These are phyloP conservation scores for Corticium candelabrum DNA, from an alignment of 37 sponge, comb jelly and placozoan species.

Conservation along the genomic window DNA sequence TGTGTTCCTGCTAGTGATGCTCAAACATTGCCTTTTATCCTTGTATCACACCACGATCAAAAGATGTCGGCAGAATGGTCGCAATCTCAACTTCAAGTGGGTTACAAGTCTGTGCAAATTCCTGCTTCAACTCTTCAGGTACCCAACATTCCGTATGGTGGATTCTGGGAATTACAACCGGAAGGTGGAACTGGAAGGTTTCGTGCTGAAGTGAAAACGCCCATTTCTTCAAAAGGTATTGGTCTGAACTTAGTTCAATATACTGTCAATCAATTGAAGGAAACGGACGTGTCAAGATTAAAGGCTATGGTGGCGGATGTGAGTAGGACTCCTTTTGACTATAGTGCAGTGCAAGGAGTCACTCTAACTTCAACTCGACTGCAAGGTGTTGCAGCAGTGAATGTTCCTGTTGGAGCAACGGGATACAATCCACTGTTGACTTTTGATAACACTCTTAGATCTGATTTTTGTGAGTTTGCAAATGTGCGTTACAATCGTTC, in stretches of 20 bases:
- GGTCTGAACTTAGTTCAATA: background rate
- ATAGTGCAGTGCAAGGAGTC: background rate
- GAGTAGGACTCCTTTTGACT: background rate
- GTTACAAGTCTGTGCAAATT: background rate
- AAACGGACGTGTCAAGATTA: background rate
- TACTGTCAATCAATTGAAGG: background rate
- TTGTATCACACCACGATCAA: background rate
- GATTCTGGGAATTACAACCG: background rate
- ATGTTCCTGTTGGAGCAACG: background rate
- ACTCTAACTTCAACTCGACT: background rate
- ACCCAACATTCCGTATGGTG: background rate
- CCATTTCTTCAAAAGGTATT: background rate
- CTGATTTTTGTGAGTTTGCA: slow-evolving; percentile 1
- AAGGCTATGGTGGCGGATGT: background rate
- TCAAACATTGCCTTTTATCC: background rate
- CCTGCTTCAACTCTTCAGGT: background rate
- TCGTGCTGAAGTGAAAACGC: background rate
- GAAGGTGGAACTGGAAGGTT: background rate
- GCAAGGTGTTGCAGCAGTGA: background rate
- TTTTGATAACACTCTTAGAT: background rate
- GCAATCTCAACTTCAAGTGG: background rate
- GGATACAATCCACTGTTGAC: background rate
- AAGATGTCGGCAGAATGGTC: background rate
- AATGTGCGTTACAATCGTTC: background rate
- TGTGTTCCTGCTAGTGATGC: slow-evolving; percentile 13